Evolutionary conservation across 2,888 invertebrate genomes (phyloP).

Genomic region (Fissipunctia ypsillon): DNA sequence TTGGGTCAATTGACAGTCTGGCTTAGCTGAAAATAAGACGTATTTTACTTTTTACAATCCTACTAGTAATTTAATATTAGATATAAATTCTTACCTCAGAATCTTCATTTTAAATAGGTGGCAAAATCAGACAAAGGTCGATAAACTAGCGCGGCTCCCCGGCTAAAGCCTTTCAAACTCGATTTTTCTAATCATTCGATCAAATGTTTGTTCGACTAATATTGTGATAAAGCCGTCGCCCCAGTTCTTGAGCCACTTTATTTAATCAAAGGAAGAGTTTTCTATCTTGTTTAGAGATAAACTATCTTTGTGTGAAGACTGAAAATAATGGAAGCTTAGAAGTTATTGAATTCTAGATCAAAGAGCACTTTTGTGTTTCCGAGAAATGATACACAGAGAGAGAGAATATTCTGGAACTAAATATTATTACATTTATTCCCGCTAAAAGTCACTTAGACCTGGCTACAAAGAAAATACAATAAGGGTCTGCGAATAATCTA

Average conservation of each 20-base stretch:
- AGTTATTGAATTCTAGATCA: not conserved
- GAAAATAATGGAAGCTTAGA: not conserved
- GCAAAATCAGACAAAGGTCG: not conserved
- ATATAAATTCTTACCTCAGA: not conserved
- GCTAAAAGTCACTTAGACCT: not conserved
- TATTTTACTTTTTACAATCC: not conserved
- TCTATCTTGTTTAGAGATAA: conserved; percentile 9
- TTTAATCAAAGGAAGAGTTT: conserved; percentile 40
- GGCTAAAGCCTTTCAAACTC: conserved; percentile 18
- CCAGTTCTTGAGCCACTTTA: conserved; percentile 17
- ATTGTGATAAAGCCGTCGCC: conserved; percentile 32
- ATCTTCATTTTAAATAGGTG: not conserved
- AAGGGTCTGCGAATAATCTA: conserved; percentile 1
- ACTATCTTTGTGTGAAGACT: conserved; percentile 3
- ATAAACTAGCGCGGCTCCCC: not conserved
- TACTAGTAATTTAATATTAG: not conserved
- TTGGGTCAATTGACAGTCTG: not conserved
- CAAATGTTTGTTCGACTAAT: conserved; percentile 55
- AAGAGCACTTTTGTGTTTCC: not conserved
- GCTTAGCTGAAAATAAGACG: not conserved
- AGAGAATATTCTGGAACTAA: not conserved
- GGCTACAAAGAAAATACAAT: not conserved
- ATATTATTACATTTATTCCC: not conserved
- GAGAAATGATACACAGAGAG: not conserved
- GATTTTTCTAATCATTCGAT: conserved; percentile 52